A percentile compares a stretch with the other conserved stretches of the same genome.
Evolutionary conservation across 2,888 invertebrate species (phyloP).

Genomic region (Macrosiphum euphorbiae): DNA sequence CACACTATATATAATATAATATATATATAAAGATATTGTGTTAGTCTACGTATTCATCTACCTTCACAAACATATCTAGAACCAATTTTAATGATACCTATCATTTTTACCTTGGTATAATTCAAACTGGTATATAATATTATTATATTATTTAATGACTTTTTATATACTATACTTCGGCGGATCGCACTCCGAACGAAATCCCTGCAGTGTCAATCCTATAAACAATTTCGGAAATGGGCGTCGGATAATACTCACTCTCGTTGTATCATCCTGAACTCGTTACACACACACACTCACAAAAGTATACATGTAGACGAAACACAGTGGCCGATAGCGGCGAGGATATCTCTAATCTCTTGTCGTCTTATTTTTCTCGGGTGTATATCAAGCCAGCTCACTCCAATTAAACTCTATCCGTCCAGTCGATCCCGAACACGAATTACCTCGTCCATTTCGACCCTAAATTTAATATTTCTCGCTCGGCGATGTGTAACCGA

Average conservation of each 20-base stretch:
- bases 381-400: neutral
- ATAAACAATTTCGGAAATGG: conserved; percentile 12
- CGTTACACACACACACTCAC: neutral
- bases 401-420: neutral
- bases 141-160: neutral
- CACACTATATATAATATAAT: too few species aligned
- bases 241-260: neutral
- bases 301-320: neutral
- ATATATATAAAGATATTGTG: neutral
- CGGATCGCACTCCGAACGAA: neutral
- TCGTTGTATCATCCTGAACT: neutral
- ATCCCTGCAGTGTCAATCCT: neutral
- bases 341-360: neutral
- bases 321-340: neutral
- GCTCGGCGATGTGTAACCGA: neutral
- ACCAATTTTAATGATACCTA: neutral
- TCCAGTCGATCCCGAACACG: neutral
- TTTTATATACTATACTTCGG: neutral
- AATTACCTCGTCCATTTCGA: neutral
- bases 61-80: neutral
- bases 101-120: neutral
- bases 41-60: neutral
- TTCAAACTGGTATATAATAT: neutral
- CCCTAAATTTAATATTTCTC: neutral
- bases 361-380: neutral